Evolutionary conservation across 2,888 invertebrate species (phyloP), one percentile per base, ranked within the genome.

Genomic region (Lasioglossum malachurum): DNA sequence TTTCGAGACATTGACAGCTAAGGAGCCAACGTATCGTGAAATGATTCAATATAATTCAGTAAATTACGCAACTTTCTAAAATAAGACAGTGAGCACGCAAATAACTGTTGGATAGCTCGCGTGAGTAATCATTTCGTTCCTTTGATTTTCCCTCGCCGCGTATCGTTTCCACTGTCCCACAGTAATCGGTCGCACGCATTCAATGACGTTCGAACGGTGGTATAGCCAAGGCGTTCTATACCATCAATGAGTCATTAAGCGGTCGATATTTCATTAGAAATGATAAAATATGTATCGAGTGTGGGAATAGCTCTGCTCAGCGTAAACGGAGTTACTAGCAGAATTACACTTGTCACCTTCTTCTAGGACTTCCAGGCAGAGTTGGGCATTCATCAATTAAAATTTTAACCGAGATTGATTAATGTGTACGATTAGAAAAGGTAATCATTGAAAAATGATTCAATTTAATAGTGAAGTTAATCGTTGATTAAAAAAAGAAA

Each of bases 241-340:
- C 31, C 74, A 69, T 73, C 74, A 73, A 77, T 86, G 88, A 91
- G 53, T 91, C 91, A 91, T 77, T 84, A 88, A 71, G 38, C 69
- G 38, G 23, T 83, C 60, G 76, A 86, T 75, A 84, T 75, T 87
- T 82, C 80, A 84, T 85, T 82, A 64, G n/a, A 23, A 49, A 85
- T 81, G 83, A 78, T 91, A 83, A 90, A 84, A 77, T 90, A 90
- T 90, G 90, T 71, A 91, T 90, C 84, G 75, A 80, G 91, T 82
- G 79, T 88, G 90, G 71, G 90, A 90, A 89, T 73, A 57, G 75
- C 41, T 64, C 72, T 60, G 46, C 76, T 41, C 41, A 46, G 83
- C 8, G 77, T 53, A 79, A 73, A 71, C 19, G 44, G 46, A n/a
- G 49, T 69, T 74, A 77, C 19, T 16, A 38, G 23, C 35, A 46